phyloP scores from a whole-genome alignment of 2,113 vertebrate genomes.

The Pongo pygmaeus region DNA sequence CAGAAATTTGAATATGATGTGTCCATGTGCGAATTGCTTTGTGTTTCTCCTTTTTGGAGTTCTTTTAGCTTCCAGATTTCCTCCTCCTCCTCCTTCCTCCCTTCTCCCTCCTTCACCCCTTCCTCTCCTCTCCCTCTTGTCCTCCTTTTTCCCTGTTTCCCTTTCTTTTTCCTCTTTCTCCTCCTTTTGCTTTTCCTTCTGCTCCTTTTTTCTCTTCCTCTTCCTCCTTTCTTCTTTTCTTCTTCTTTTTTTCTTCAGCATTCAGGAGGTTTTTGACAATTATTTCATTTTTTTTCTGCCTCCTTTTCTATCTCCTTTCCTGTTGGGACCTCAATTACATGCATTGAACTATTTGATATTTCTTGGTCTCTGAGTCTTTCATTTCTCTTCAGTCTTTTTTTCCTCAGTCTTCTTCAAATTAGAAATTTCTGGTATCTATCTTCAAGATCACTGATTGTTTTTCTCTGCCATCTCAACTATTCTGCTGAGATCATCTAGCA shows the following conservation, averaged over 20 bases:
- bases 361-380: background rate
- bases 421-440: background rate
- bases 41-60: background rate
- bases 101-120: background rate
- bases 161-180: background rate
- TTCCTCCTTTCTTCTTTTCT: background rate
- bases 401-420: background rate
- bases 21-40: background rate
- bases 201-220: background rate
- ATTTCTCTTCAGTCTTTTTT: background rate
- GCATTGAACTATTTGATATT: background rate
- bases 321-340: background rate
- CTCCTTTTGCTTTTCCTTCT: background rate
- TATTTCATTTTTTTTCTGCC: background rate
- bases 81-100: background rate
- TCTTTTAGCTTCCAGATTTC: background rate
- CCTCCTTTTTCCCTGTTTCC: background rate
- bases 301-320: background rate
- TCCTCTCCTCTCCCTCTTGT: background rate
- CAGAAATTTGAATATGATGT: background rate
- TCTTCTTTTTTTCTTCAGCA: background rate
- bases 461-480: background rate
- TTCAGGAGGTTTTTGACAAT: background rate
- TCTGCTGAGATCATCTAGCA: background rate
- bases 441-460: background rate